Evolutionary conservation across 2,888 invertebrate genomes (phyloP).

Genomic region (Dione juno): DNA sequence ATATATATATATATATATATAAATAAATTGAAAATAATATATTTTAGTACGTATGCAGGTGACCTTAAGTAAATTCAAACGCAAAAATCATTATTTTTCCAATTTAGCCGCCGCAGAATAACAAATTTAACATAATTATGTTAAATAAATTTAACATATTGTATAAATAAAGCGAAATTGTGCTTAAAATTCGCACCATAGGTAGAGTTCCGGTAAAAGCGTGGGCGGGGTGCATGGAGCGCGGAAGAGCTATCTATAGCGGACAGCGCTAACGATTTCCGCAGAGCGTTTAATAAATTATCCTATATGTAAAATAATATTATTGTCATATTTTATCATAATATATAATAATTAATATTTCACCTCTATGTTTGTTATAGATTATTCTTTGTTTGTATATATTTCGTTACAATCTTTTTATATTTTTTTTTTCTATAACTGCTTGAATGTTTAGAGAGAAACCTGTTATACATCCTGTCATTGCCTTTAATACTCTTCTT

Average conservation of each 20-base stretch:
- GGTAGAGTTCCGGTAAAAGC: conserved; percentile 30
- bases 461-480: too few species aligned
- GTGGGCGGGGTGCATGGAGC: conserved; percentile 29
- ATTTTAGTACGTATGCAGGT: neutral
- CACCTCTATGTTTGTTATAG: too few species aligned
- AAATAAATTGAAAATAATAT: neutral
- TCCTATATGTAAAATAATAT: neutral
- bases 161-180: neutral
- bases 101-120: neutral
- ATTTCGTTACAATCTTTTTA: too few species aligned
- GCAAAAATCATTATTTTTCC: neutral
- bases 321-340: too few species aligned
- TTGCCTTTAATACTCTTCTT: too few species aligned
- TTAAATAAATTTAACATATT: conserved; percentile 12
- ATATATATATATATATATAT: too few species aligned
- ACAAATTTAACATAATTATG: conserved; percentile 10
- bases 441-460: too few species aligned
- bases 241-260: conserved; percentile 28
- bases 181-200: conserved; percentile 21
- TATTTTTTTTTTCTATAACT: too few species aligned
- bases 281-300: conserved; percentile 21
- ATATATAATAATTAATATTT: too few species aligned
- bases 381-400: too few species aligned
- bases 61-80: neutral
- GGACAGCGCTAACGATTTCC: conserved; percentile 29